Percentiles rank a stretch among this genome's conserved stretches.
phyloP scores from a whole-genome alignment of 2,888 invertebrate genomes.

The Pollenia angustigena region DNA sequence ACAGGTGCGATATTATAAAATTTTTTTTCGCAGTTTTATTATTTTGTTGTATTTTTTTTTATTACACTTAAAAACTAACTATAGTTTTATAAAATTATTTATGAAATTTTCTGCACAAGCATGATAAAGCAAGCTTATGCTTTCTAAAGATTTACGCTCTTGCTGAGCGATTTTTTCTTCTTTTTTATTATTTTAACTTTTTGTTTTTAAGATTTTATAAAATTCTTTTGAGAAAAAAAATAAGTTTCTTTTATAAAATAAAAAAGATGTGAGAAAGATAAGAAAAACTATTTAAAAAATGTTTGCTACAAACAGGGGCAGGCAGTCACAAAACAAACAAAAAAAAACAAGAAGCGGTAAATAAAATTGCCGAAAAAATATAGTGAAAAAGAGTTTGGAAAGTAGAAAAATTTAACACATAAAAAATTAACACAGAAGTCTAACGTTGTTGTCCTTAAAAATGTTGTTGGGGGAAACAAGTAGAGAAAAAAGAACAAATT shows the following conservation, averaged over 20 bases:
- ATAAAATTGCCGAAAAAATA: constrained; percentile 5
- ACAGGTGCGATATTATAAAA: constrained; percentile 10
- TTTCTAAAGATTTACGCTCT: constrained; percentile 39
- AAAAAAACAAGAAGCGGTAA: neutral
- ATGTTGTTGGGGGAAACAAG: neutral
- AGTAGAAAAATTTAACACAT: constrained; percentile 30
- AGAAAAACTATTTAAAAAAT: constrained; percentile 46
- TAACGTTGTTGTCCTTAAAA: constrained; percentile 22
- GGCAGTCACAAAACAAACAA: neutral
- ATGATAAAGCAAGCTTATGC: constrained; percentile 37
- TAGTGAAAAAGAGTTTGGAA: neutral
- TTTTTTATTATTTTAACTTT: constrained; percentile 8
- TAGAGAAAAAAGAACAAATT: neutral
- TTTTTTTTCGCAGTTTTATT: constrained; percentile 14
- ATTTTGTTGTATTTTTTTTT: constrained; percentile 47
- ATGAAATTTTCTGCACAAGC: constrained; percentile 53
- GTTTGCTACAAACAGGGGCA: constrained; percentile 42
- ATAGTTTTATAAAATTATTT: constrained; percentile 55
- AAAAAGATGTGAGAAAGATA: constrained; percentile 1
- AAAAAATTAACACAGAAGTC: constrained; percentile 32
- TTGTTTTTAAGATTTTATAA: constrained; percentile 53
- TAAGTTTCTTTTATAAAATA: constrained; percentile 18
- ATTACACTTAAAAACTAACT: constrained; percentile 65
- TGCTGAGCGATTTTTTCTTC: neutral
- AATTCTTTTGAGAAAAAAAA: constrained; percentile 29